phyloP scores from a whole-genome alignment of 1,140 invertebrate genomes.

The Diabrotica virgifera region DNA sequence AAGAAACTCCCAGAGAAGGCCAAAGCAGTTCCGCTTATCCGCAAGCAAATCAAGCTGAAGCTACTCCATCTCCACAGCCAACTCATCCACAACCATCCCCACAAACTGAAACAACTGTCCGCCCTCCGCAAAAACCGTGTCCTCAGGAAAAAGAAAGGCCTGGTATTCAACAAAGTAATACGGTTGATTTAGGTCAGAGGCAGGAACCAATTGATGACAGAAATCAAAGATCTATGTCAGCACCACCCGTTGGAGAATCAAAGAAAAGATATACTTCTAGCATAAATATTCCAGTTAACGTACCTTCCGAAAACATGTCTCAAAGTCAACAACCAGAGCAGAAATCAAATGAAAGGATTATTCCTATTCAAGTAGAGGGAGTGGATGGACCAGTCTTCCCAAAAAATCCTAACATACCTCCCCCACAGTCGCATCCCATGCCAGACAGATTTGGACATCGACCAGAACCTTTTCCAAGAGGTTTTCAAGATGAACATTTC shows the following conservation, averaged over 20 bases:
- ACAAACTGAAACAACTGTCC: constrained; percentile 12
- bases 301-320: constrained; percentile 43
- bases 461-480: constrained; percentile 32
- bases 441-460: constrained; percentile 36
- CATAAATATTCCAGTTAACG: constrained; percentile 56
- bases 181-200: constrained; percentile 72
- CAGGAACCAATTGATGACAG: constrained; percentile 58
- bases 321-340: constrained; percentile 38
- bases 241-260: constrained; percentile 54
- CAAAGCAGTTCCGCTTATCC: constrained; percentile 9
- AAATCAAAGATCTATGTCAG: constrained; percentile 66
- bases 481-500: constrained; percentile 24
- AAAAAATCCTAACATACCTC: constrained; percentile 45
- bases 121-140: constrained; percentile 15
- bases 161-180: constrained; percentile 68
- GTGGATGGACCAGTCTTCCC: constrained; percentile 71
- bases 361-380: constrained; percentile 85
- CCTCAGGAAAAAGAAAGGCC: constrained; percentile 40
- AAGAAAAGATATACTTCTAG: constrained; percentile 52
- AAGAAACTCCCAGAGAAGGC: not conserved
- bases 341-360: constrained; percentile 66
- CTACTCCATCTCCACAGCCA: constrained; percentile 17
- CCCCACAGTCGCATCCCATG: constrained; percentile 33
- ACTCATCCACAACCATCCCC: constrained; percentile 22
- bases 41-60: constrained; percentile 25